A percentile compares a stretch with the other conserved stretches of the same genome.
phyloP scores from a whole-genome alignment of 2,113 vertebrate genomes.

The Myanophis thanlyinensis region DNA sequence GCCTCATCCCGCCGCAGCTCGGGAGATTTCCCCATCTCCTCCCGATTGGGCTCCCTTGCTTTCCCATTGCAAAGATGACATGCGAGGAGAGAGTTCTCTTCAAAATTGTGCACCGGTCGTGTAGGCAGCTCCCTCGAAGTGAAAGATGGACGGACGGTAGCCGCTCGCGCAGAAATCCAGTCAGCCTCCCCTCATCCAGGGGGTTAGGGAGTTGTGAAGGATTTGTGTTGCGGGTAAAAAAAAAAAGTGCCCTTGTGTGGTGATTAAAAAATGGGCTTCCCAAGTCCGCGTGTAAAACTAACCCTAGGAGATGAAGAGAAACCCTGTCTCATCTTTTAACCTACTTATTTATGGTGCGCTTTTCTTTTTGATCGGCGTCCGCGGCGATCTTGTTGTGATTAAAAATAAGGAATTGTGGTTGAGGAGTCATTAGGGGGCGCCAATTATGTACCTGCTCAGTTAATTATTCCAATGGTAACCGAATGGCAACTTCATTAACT shows the following conservation, averaged over 20 bases:
- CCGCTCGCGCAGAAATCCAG: neutral
- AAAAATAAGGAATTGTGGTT: neutral
- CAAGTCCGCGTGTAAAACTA: neutral
- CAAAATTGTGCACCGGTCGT: no score
- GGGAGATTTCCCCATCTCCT: neutral
- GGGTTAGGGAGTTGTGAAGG: neutral
- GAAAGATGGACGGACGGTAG: neutral
- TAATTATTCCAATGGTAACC: neutral
- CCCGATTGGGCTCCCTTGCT: neutral
- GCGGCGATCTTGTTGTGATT: slow-evolving; percentile 24
- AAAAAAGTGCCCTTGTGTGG: neutral
- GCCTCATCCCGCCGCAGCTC: slow-evolving; percentile 3
- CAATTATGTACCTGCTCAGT: slow-evolving; percentile 37
- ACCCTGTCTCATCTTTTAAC: slow-evolving; percentile 43
- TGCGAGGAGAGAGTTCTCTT: neutral
- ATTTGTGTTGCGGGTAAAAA: neutral
- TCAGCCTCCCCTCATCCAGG: neutral
- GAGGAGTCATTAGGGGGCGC: slow-evolving; percentile 54
- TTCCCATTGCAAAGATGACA: neutral
- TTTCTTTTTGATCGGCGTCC: slow-evolving; percentile 28
- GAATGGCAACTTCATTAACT: neutral
- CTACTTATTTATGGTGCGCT: slow-evolving; percentile 31
- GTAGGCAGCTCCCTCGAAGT: neutral
- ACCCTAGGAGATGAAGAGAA: slow-evolving; percentile 17
- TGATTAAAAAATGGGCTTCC: neutral